A percentile compares a stretch with the other conserved stretches of the same genome.
Conservation (phyloP, 2,113 vertebrate genomes). For the Oplegnathus fasciatus region DNA sequence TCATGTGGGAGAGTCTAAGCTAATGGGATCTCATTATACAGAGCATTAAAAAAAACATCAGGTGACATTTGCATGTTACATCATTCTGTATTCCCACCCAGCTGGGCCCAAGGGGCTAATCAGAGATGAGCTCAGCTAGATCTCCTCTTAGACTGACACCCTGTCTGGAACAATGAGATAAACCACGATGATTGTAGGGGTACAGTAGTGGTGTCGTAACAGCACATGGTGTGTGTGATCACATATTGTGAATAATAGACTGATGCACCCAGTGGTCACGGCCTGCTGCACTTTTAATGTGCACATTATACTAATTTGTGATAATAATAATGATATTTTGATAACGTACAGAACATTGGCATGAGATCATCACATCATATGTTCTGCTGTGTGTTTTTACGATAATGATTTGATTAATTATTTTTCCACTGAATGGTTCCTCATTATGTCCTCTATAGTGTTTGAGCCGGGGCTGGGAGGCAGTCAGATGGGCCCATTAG, state of each 20-base stretch:
- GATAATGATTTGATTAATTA: not conserved
- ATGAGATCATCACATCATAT: not conserved
- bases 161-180: slow-evolving; percentile 46
- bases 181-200: slow-evolving; percentile 36
- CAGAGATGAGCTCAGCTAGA: slow-evolving; percentile 57
- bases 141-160: slow-evolving; percentile 45
- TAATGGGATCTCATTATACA: slow-evolving; percentile 81
- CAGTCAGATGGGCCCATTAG: not conserved
- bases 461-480: not conserved
- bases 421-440: slow-evolving; percentile 4
- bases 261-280: slow-evolving; percentile 24
- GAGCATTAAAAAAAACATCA: slow-evolving; percentile 63
- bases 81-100: slow-evolving; percentile 68
- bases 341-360: not conserved
- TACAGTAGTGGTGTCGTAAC: slow-evolving; percentile 1
- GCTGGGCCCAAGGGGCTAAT: slow-evolving; percentile 63
- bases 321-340: not conserved
- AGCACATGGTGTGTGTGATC: slow-evolving; percentile 28
- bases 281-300: slow-evolving; percentile 37
- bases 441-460: not conserved
- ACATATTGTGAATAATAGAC: slow-evolving; percentile 46
- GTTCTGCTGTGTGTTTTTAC: slow-evolving; percentile 18
- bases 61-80: slow-evolving; percentile 75
- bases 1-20: slow-evolving; percentile 66
- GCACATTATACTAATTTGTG: slow-evolving; percentile 18